Percentiles rank a stretch among this genome's conserved stretches.
phyloP scores from a whole-genome alignment of 2,797 vertebrate species.

The Myioborus melanocephalus region DNA sequence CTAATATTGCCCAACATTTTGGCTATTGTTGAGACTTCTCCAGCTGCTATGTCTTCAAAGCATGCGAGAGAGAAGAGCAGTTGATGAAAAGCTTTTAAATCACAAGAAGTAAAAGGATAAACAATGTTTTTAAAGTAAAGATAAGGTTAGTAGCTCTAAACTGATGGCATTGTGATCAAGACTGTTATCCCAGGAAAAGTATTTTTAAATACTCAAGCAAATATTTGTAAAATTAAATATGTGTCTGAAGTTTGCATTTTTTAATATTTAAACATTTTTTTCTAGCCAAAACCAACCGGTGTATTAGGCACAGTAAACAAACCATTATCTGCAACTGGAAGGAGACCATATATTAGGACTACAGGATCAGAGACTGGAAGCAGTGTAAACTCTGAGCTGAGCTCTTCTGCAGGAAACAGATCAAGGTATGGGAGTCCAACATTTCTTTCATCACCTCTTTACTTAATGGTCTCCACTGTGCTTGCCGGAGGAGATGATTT shows the following conservation, averaged over 20 bases:
- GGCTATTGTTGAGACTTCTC: background rate
- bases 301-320: conserved; percentile 95
- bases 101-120: background rate
- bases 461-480: background rate
- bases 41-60: background rate
- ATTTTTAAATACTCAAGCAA: background rate
- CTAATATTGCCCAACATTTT: background rate
- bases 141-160: background rate
- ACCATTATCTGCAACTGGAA: conserved; percentile 90
- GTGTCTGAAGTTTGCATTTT: background rate
- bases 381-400: conserved; percentile 88
- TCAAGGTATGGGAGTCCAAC: conserved; percentile 81
- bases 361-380: conserved; percentile 84
- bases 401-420: conserved; percentile 84
- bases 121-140: background rate
- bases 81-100: background rate
- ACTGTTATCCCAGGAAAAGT: background rate
- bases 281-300: conserved; percentile 89
- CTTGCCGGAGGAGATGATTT: background rate
- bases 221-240: background rate
- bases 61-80: background rate
- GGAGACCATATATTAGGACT: conserved; percentile 88
- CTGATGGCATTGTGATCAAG: background rate
- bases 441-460: background rate
- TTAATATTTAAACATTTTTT: background rate